Percentiles rank a stretch among this genome's conserved stretches.
These are phyloP conservation scores for Hippocampus abdominalis DNA, from an alignment of 2,113 vertebrate species.

Conservation along the genomic window DNA sequence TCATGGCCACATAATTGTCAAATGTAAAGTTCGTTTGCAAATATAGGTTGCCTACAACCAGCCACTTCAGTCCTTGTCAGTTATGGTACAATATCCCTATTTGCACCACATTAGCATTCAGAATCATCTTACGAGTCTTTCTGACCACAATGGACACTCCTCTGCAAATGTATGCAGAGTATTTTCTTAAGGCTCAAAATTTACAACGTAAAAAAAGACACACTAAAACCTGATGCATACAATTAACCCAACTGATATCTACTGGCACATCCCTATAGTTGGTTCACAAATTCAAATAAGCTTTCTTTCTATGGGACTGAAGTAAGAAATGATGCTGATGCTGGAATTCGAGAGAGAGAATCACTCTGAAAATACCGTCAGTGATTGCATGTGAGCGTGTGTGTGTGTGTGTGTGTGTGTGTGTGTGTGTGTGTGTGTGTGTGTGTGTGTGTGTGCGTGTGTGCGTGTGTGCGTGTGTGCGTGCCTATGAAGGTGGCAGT, in stretches of 20 bases:
- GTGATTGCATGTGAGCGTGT: slow-evolving; percentile 6
- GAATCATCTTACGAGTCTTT: neutral
- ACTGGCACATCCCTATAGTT: slow-evolving; percentile 4
- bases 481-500: slow-evolving; percentile 18
- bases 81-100: neutral
- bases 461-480: slow-evolving; percentile 6
- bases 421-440: slow-evolving; percentile 13
- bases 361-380: neutral
- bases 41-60: neutral
- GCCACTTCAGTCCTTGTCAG: neutral
- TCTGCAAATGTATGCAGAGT: neutral
- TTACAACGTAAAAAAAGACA: neutral
- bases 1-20: neutral
- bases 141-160: slow-evolving; percentile 3
- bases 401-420: slow-evolving; percentile 3
- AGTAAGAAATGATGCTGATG: slow-evolving; percentile 29
- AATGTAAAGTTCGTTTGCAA: neutral
- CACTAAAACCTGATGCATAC: neutral
- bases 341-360: slow-evolving; percentile 21
- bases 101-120: neutral
- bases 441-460: slow-evolving; percentile 2
- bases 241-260: neutral
- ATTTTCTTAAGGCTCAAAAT: neutral
- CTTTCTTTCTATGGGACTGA: slow-evolving; percentile 19
- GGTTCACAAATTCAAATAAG: slow-evolving; percentile 23